Conservation (phyloP, 1,140 invertebrate genomes). For the Anastrepha obliqua region DNA sequence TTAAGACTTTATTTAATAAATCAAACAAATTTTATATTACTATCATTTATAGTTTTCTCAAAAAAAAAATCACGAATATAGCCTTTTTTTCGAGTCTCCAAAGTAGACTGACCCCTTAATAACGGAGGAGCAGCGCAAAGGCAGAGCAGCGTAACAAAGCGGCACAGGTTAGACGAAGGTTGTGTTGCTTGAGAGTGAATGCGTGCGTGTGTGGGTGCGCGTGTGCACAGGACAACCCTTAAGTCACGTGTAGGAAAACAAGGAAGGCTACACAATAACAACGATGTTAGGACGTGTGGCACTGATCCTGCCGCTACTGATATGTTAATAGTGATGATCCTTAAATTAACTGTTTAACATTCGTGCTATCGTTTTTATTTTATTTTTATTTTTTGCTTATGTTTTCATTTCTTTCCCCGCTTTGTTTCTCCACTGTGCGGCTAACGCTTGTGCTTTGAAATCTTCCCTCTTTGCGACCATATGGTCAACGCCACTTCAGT, state of each 20-base stretch:
- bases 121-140: conserved; percentile 13
- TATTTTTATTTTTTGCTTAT: not conserved
- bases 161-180: not conserved
- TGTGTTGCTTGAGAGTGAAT: no score
- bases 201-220: no score
- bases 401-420: not conserved
- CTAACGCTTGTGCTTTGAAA: not conserved
- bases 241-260: not conserved
- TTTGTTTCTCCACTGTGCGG: conserved; percentile 1
- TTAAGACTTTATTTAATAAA: no score
- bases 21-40: no score
- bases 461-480: not conserved
- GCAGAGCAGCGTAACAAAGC: conserved; percentile 6
- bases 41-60: no score
- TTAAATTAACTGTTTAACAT: conserved; percentile 57
- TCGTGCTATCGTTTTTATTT: not conserved
- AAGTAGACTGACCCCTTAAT: no score
- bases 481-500: conserved; percentile 37
- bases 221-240: conserved; percentile 53
- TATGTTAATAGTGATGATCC: conserved; percentile 59
- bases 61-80: no score
- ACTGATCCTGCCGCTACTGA: conserved; percentile 56
- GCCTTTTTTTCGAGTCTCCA: no score
- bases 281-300: not conserved
- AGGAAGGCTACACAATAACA: not conserved